These are phyloP conservation scores for Acleris laterana DNA, from an alignment of 2,888 invertebrate genomes.

Conservation along the genomic window DNA sequence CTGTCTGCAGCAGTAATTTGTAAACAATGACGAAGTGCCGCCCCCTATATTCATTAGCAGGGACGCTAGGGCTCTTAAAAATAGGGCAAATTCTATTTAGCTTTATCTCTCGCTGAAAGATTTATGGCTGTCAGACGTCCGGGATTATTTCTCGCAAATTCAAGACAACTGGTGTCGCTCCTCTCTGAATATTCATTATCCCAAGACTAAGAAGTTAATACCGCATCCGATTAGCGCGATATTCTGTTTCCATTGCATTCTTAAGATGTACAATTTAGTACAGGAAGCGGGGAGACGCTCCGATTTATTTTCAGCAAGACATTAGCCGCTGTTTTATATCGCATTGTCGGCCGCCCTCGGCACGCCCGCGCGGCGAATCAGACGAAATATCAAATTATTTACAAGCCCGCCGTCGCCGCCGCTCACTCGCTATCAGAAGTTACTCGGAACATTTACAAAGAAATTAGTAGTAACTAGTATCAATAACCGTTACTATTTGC, in stretches of 20 bases:
- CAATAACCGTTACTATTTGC: constrained; percentile 23
- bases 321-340: constrained; percentile 51
- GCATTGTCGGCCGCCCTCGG: constrained; percentile 39
- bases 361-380: neutral
- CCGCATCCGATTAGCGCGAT: constrained; percentile 59
- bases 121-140: constrained; percentile 60
- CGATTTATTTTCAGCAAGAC: constrained; percentile 57
- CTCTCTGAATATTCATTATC: constrained; percentile 73
- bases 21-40: constrained; percentile 20
- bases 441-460: neutral
- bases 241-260: constrained; percentile 45
- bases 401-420: neutral
- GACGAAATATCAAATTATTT: constrained; percentile 4
- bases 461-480: constrained; percentile 1
- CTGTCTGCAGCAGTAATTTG: constrained; percentile 22
- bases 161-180: constrained; percentile 66
- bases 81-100: constrained; percentile 38
- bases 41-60: constrained; percentile 17
- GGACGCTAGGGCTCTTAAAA: constrained; percentile 25
- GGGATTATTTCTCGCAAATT: constrained; percentile 72
- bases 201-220: constrained; percentile 55
- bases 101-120: constrained; percentile 51
- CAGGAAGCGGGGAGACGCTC: constrained; percentile 47
- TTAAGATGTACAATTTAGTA: constrained; percentile 42
- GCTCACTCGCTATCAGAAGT: neutral